These are phyloP conservation scores for Balearica regulorum DNA, from an alignment of 2,797 vertebrate species.

Conservation along the genomic window DNA sequence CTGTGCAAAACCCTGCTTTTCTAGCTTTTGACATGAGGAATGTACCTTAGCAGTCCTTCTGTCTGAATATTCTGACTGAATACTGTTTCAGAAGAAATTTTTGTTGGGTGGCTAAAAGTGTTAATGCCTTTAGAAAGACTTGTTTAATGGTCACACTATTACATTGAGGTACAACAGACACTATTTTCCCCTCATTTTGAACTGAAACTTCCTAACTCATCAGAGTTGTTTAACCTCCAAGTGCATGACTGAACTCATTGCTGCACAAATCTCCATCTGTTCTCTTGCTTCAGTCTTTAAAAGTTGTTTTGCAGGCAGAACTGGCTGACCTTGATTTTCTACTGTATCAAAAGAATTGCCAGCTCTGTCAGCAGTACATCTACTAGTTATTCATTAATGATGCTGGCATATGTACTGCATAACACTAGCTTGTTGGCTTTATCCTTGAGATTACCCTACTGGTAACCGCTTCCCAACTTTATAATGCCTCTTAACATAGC, in stretches of 20 bases:
- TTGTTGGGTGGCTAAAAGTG: background rate
- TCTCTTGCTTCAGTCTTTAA: background rate
- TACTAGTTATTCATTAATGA: slow-evolving; percentile 4
- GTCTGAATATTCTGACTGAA: background rate
- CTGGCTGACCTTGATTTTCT: slow-evolving; percentile 17
- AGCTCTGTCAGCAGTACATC: background rate
- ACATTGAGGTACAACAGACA: background rate
- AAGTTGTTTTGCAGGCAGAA: background rate
- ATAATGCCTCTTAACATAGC: background rate
- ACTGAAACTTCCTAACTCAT: background rate
- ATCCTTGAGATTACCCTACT: background rate
- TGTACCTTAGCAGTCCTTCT: background rate
- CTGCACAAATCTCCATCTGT: background rate
- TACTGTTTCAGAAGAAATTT: background rate
- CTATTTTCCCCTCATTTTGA: background rate
- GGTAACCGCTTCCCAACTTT: background rate
- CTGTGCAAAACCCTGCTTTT: background rate
- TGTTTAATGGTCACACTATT: background rate
- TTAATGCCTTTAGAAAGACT: background rate
- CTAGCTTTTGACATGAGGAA: background rate
- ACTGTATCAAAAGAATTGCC: background rate
- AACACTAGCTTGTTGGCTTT: background rate
- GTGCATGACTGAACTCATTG: background rate
- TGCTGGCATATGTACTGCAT: background rate
- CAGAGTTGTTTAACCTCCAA: background rate